phyloP scores from a whole-genome alignment of 2,113 vertebrate species.

The Rhinichthys klamathensis region DNA sequence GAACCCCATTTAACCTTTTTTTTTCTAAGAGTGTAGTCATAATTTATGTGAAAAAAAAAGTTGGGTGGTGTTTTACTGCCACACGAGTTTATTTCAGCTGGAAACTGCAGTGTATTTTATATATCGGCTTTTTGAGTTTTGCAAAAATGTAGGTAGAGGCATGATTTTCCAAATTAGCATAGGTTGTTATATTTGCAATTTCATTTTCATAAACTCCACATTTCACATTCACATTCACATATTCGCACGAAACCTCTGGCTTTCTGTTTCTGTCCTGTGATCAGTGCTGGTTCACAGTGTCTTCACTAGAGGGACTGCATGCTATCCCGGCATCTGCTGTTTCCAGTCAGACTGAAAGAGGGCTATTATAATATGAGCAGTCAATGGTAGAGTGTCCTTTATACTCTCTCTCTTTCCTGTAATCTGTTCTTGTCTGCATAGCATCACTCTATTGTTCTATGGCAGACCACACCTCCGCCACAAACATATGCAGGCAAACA shows the following conservation, averaged over 20 bases:
- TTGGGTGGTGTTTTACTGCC: not conserved
- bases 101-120: not conserved
- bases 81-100: not conserved
- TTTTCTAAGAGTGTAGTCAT: not conserved
- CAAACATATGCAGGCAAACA: constrained; percentile 37
- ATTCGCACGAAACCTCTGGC: not conserved
- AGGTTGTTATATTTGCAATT: not conserved
- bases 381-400: constrained; percentile 38
- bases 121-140: not conserved
- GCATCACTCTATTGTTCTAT: constrained; percentile 32
- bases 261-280: constrained; percentile 2
- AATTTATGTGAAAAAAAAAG: not conserved
- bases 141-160: not conserved
- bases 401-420: constrained; percentile 15
- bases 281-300: constrained; percentile 7
- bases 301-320: constrained; percentile 37
- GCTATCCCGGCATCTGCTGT: constrained; percentile 38
- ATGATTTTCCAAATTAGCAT: not conserved
- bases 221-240: not conserved
- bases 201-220: not conserved
- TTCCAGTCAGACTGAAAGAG: constrained; percentile 10
- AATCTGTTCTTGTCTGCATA: not conserved
- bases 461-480: constrained; percentile 14
- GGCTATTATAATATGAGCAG: constrained; percentile 33
- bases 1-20: no score